These are phyloP conservation scores for Colius striatus DNA, from an alignment of 2,113 vertebrate genomes.

Conservation along the genomic window DNA sequence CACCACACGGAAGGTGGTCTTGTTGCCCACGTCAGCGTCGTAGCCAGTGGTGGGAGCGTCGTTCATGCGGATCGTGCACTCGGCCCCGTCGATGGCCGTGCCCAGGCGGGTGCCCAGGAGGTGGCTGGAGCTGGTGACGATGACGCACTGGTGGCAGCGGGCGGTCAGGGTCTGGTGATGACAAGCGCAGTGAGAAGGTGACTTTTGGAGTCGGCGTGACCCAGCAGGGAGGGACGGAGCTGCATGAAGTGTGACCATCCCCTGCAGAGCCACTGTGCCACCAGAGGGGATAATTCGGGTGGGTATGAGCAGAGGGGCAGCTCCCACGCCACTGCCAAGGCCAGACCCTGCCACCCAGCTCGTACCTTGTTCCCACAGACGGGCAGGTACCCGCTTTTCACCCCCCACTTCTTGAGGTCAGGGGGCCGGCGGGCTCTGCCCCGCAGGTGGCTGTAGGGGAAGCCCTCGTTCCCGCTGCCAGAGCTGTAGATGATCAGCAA, in stretches of 20 bases:
- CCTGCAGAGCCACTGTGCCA: neutral
- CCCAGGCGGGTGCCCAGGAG: conserved; percentile 87
- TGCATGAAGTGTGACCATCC: neutral
- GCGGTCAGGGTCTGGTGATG: conserved; percentile 84
- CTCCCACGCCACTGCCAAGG: rapidly evolving
- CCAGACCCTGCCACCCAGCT: rapidly evolving
- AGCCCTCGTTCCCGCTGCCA: conserved; percentile 81
- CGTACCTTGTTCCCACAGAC: conserved; percentile 90
- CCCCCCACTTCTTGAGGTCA: conserved; percentile 88
- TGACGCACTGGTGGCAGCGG: conserved; percentile 85
- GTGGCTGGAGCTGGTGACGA: conserved; percentile 97
- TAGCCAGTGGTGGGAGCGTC: conserved; percentile 90
- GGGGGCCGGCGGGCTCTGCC: conserved; percentile 64
- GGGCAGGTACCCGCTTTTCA: conserved; percentile 83
- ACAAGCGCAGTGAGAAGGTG: neutral
- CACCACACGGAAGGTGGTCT: conserved; percentile 90
- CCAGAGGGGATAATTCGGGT: neutral
- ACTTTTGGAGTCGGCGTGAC: neutral
- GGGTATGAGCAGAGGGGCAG: neutral
- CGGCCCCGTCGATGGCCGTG: conserved; percentile 80
- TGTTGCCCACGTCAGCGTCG: conserved; percentile 86
- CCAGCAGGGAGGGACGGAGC: neutral
- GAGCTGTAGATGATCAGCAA: conserved; percentile 95
- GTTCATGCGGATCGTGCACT: conserved; percentile 98
- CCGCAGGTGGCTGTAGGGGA: conserved; percentile 73